phyloP scores from a whole-genome alignment of 2,113 vertebrate genomes.

The Tichodroma muraria region DNA sequence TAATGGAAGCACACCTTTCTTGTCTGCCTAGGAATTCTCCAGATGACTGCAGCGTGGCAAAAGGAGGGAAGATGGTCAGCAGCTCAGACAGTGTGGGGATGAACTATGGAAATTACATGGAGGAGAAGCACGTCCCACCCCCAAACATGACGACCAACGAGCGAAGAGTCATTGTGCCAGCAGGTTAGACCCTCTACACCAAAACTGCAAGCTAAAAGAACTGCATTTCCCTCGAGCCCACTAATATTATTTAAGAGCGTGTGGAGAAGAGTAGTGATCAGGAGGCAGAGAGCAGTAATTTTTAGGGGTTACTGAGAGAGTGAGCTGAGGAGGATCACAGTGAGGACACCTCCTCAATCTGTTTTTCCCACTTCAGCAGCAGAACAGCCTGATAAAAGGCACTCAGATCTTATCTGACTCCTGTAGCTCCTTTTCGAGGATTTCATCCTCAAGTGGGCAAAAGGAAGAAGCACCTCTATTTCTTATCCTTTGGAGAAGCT shows the following conservation, averaged over 20 bases:
- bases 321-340: background rate
- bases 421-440: background rate
- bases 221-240: background rate
- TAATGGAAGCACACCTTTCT: background rate
- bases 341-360: background rate
- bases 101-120: slow-evolving; percentile 83
- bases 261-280: background rate
- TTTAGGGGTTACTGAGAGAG: background rate
- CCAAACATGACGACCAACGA: slow-evolving; percentile 87
- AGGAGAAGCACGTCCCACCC: slow-evolving; percentile 83
- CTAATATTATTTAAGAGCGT: background rate
- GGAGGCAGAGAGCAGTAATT: background rate
- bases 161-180: slow-evolving; percentile 85
- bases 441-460: background rate
- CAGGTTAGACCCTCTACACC: slow-evolving; percentile 70
- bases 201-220: background rate
- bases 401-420: background rate
- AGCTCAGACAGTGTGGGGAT: slow-evolving; percentile 72
- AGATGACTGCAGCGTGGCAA: slow-evolving; percentile 78
- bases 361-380: background rate
- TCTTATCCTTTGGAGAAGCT: background rate
- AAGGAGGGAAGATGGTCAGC: slow-evolving; percentile 81
- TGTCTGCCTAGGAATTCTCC: slow-evolving; percentile 76
- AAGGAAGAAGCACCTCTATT: background rate
- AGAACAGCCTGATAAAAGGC: background rate